phyloP scores from a whole-genome alignment of 1,140 invertebrate genomes.

The Drosophila busckii region DNA sequence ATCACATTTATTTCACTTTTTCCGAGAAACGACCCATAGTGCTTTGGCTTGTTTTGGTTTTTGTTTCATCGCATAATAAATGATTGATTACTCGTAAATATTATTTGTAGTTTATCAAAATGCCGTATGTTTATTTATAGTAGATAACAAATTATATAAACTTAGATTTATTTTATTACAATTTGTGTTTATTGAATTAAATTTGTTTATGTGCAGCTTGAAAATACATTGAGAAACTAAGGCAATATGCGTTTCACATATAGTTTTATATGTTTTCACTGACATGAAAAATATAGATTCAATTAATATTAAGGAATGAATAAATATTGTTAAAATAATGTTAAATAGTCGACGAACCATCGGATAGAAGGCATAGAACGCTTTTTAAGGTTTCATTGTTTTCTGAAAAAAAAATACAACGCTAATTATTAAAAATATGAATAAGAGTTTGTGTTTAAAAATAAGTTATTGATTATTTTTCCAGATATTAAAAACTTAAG shows the following conservation, averaged over 20 bases:
- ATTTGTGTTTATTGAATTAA: conserved; percentile 21
- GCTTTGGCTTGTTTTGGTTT: too few relatives aligned
- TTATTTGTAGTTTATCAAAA: conserved; percentile 30
- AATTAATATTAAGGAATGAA: conserved; percentile 71
- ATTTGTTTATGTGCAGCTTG: too few relatives aligned
- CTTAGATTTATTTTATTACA: too few relatives aligned
- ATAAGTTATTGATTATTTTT: too few relatives aligned
- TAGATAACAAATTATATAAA: conserved; percentile 22
- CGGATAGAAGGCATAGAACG: conserved; percentile 43
- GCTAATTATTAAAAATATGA: too few relatives aligned
- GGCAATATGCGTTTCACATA: conserved; percentile 23
- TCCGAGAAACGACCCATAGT: too few relatives aligned
- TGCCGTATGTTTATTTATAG: conserved; percentile 21
- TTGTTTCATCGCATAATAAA: background rate
- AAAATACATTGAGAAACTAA: too few relatives aligned
- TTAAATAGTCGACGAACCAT: too few relatives aligned
- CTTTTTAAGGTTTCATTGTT: conserved; percentile 60
- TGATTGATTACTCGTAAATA: conserved; percentile 25
- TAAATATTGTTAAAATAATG: conserved; percentile 68
- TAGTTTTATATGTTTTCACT: conserved; percentile 23
- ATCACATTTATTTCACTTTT: too few relatives aligned
- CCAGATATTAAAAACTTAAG: too few relatives aligned
- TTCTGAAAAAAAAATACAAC: conserved; percentile 58
- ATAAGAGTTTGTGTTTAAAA: too few relatives aligned
- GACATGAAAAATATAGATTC: conserved; percentile 35